phyloP scores from a whole-genome alignment of 2,113 vertebrate species.

The Ameiurus melas region DNA sequence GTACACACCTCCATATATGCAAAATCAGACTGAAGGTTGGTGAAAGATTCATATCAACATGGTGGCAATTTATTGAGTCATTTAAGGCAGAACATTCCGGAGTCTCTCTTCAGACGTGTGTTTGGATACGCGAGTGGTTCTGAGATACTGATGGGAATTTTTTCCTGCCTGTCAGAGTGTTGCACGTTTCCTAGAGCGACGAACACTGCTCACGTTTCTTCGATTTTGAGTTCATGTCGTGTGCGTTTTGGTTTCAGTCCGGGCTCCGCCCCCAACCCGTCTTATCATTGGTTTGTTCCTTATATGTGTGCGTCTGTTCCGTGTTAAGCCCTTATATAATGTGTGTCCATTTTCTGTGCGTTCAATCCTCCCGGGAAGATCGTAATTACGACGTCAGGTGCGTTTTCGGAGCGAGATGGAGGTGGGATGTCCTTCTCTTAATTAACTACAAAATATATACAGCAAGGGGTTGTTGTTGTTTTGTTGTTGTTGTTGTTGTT shows the following conservation, averaged over 20 bases:
- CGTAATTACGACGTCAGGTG: too few species aligned
- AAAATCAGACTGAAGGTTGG: background rate
- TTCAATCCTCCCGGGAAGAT: too few species aligned
- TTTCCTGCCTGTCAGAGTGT: background rate
- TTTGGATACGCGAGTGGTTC: background rate
- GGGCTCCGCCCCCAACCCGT: background rate
- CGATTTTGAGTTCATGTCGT: background rate
- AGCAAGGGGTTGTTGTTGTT: too few species aligned
- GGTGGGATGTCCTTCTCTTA: too few species aligned
- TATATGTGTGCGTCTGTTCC: too few species aligned
- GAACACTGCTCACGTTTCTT: background rate
- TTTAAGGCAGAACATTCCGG: background rate
- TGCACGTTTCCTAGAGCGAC: background rate
- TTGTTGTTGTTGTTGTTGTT: too few species aligned
- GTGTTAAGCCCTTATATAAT: background rate
- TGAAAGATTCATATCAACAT: slow-evolving; percentile 13
- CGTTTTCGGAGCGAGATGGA: too few species aligned
- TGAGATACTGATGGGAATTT: background rate
- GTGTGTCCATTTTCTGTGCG: background rate
- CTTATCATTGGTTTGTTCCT: background rate
- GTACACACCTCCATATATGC: background rate
- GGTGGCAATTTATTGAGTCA: background rate
- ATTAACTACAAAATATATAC: too few species aligned
- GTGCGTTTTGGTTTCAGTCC: background rate
- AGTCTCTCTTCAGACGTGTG: background rate